A percentile compares a stretch with the other conserved stretches of the same genome.
Evolutionary conservation across 1,140 invertebrate genomes (phyloP).

Genomic region (Gryon sp.): DNA sequence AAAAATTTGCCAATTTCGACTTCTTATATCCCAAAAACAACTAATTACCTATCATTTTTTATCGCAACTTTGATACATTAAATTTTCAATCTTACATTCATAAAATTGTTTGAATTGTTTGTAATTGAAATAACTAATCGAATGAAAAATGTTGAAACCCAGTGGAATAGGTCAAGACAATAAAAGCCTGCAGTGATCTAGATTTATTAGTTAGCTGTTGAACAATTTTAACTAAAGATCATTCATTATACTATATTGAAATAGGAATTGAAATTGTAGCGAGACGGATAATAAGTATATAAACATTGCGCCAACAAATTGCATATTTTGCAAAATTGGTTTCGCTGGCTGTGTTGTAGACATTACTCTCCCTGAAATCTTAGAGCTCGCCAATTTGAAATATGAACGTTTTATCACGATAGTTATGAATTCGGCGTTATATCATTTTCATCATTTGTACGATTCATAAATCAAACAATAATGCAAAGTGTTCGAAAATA

Average conservation of each 20-base stretch:
- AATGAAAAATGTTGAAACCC: too few relatives aligned
- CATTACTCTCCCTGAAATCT: slow-evolving; percentile 23
- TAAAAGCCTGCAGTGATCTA: slow-evolving; percentile 27
- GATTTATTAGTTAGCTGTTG: slow-evolving; percentile 34
- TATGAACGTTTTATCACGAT: slow-evolving; percentile 53
- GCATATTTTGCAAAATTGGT: slow-evolving; percentile 56
- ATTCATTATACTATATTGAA: slow-evolving; percentile 42
- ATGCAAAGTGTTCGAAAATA: slow-evolving; percentile 62
- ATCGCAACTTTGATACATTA: too few relatives aligned
- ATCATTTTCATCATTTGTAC: slow-evolving; percentile 54
- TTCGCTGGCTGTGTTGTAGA: background rate
- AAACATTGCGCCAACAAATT: slow-evolving; percentile 36
- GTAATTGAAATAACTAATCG: background rate
- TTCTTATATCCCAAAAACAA: too few relatives aligned
- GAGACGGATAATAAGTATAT: slow-evolving; percentile 35
- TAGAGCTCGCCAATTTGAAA: slow-evolving; percentile 29
- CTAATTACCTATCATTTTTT: too few relatives aligned
- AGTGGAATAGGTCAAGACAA: slow-evolving; percentile 40
- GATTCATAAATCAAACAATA: slow-evolving; percentile 60
- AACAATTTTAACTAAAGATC: slow-evolving; percentile 39
- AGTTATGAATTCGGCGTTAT: slow-evolving; percentile 53
- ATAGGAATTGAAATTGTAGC: slow-evolving; percentile 43
- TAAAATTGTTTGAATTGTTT: too few relatives aligned
- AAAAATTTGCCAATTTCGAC: too few relatives aligned
- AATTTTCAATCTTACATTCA: too few relatives aligned